Percentiles rank a stretch among this genome's conserved stretches.
Evolutionary conservation across 2,113 vertebrate genomes (phyloP).

Genomic region (Scartelaos histophorus): DNA sequence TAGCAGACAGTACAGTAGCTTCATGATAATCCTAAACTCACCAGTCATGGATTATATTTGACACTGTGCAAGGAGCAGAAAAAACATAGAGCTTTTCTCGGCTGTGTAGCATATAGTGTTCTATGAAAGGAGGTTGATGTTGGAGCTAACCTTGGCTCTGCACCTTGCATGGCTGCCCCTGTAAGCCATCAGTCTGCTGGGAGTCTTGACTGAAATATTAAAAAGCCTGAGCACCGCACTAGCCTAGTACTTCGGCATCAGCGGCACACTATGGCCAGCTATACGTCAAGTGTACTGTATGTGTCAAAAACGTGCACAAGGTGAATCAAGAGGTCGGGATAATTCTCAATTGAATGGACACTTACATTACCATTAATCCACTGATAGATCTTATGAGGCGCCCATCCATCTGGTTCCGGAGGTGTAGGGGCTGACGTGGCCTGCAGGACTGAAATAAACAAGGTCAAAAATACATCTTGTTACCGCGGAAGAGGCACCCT

Average conservation of each 20-base stretch:
- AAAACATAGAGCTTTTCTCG: constrained; percentile 10
- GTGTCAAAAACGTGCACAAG: constrained; percentile 25
- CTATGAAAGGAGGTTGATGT: constrained; percentile 62
- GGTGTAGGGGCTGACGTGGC: constrained; percentile 17
- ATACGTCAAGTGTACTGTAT: constrained; percentile 33
- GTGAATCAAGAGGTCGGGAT: constrained; percentile 28
- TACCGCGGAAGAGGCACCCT: constrained; percentile 30
- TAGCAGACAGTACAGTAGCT: neutral
- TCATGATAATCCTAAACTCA: constrained; percentile 10
- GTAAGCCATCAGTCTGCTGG: constrained; percentile 64
- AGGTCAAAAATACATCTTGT: constrained; percentile 36
- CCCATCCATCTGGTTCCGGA: constrained; percentile 7
- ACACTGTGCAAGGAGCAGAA: constrained; percentile 16
- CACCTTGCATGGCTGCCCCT: constrained; percentile 61
- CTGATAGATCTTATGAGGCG: constrained; percentile 21
- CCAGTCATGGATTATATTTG: constrained; percentile 17
- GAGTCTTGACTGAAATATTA: constrained; percentile 68
- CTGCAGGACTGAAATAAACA: constrained; percentile 18
- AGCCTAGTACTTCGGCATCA: constrained; percentile 20
- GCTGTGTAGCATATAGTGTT: constrained; percentile 28
- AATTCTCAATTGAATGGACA: constrained; percentile 38
- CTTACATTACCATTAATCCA: constrained; percentile 25
- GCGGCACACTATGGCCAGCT: constrained; percentile 2
- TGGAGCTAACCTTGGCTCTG: constrained; percentile 64
- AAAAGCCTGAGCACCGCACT: constrained; percentile 45